Evolutionary conservation across 1,140 invertebrate species (phyloP).

Genomic region (Pseudoatta argentina): DNA sequence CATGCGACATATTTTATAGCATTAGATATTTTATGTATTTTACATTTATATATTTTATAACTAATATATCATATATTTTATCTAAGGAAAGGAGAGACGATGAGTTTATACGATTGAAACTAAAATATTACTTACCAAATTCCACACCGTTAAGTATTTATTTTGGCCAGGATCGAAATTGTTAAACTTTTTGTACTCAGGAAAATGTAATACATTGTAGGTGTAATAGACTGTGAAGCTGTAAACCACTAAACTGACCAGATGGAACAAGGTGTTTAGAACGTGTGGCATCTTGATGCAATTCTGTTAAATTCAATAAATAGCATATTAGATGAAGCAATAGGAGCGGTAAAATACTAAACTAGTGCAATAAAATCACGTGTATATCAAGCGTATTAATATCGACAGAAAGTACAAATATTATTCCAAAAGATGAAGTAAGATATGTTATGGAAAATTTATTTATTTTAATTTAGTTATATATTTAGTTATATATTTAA

Average conservation of each 20-base stretch:
- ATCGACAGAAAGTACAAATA: background rate
- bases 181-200: conserved; percentile 30
- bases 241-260: conserved; percentile 72
- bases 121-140: conserved; percentile 85
- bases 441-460: background rate
- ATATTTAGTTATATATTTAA: background rate
- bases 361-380: background rate
- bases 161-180: conserved; percentile 84
- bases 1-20: background rate
- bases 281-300: conserved; percentile 39
- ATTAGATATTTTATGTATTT: background rate
- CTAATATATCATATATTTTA: background rate
- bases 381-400: background rate
- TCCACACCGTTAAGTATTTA: conserved; percentile 87
- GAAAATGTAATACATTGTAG: conserved; percentile 70
- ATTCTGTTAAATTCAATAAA: conserved; percentile 49
- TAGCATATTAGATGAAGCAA: background rate
- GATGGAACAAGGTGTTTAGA: conserved; percentile 71
- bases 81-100: background rate
- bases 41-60: background rate
- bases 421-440: background rate
- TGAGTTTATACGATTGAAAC: background rate
- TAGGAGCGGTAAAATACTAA: background rate
- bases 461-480: background rate
- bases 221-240: conserved; percentile 75